phyloP scores from a whole-genome alignment of 2,888 invertebrate species.

The Microplitis manilae region DNA sequence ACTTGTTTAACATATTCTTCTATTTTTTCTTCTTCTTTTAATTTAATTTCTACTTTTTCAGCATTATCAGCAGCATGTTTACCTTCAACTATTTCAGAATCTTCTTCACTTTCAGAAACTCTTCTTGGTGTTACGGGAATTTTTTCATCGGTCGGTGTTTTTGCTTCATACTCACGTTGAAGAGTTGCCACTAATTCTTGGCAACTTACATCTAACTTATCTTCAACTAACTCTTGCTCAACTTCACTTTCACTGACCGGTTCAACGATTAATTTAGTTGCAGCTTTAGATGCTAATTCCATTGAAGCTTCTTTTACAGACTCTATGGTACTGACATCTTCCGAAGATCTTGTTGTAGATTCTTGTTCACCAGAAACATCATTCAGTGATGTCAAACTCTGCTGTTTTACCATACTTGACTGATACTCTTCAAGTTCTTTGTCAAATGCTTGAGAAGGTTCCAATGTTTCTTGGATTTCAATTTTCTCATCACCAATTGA shows the following conservation, averaged over 20 bases:
- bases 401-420: slow-evolving; percentile 53
- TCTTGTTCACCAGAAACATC: slow-evolving; percentile 58
- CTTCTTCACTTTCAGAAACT: slow-evolving; percentile 26
- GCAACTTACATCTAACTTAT: slow-evolving; percentile 66
- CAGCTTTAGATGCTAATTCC: slow-evolving; percentile 17
- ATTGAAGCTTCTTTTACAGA: slow-evolving; percentile 45
- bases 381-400: slow-evolving; percentile 49
- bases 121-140: slow-evolving; percentile 30
- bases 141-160: slow-evolving; percentile 63
- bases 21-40: slow-evolving; percentile 40
- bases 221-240: slow-evolving; percentile 67
- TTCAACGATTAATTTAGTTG: slow-evolving; percentile 61
- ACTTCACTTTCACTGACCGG: slow-evolving; percentile 62
- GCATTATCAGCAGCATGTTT: slow-evolving; percentile 38
- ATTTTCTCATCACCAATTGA: slow-evolving; percentile 70
- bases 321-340: slow-evolving; percentile 57
- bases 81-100: not conserved
- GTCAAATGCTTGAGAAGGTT: slow-evolving; percentile 66
- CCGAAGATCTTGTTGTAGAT: slow-evolving; percentile 57
- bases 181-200: slow-evolving; percentile 67
- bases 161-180: slow-evolving; percentile 65
- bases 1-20: slow-evolving; percentile 44
- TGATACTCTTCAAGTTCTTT: slow-evolving; percentile 68
- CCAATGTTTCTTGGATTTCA: slow-evolving; percentile 64
- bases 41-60: slow-evolving; percentile 24